A percentile compares a stretch with the other conserved stretches of the same genome.
phyloP scores from a whole-genome alignment of 2,888 invertebrate genomes.

The Carpatolechia fugitivella region DNA sequence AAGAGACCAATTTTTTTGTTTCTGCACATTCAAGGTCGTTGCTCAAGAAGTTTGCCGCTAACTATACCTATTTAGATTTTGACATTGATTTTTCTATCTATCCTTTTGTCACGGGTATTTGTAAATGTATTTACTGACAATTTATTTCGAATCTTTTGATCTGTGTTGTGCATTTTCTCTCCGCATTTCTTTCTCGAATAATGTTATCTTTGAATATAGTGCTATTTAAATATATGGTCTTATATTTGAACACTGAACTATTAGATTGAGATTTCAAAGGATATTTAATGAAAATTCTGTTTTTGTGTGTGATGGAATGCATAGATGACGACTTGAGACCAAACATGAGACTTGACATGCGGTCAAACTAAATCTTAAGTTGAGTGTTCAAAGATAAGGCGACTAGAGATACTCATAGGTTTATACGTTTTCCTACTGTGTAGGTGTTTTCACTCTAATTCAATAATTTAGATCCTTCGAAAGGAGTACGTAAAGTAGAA shows the following conservation, averaged over 20 bases:
- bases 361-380: background rate
- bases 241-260: background rate
- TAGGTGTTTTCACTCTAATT: slow-evolving; percentile 34
- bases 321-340: background rate
- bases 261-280: no score
- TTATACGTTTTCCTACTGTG: slow-evolving; percentile 53
- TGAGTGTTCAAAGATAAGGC: background rate
- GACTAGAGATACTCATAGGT: slow-evolving; percentile 6
- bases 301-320: no score
- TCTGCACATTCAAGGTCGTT: no score
- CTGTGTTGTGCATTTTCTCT: slow-evolving; percentile 34
- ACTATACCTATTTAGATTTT: background rate
- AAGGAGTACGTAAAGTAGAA: background rate
- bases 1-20: no score
- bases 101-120: no score
- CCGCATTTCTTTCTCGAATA: slow-evolving; percentile 44
- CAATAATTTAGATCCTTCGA: background rate
- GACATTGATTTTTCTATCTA: background rate
- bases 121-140: slow-evolving; percentile 21
- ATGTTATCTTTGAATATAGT: background rate
- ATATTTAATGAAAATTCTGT: no score
- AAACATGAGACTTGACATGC: background rate
- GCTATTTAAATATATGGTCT: background rate
- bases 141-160: slow-evolving; percentile 32
- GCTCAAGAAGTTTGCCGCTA: no score